Base-by-base conservation (phyloP, 2,113 vertebrate genomes). In the Urocolius indicus region DNA sequence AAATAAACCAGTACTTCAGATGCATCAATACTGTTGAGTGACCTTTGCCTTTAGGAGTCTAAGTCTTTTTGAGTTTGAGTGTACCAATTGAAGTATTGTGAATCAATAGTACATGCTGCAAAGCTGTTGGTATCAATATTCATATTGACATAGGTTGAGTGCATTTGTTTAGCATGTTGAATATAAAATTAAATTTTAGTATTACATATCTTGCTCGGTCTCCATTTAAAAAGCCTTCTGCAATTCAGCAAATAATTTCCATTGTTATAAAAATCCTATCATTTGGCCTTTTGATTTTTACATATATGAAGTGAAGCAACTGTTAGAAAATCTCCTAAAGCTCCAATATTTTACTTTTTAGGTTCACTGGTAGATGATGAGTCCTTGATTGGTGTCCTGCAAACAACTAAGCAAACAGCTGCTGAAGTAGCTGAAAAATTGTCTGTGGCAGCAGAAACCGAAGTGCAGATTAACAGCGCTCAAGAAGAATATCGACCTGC, bases 301-400 rank as follows among this genome's bases (percentile, higher is more conserved):
- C 32, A 54, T 62, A 20, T 30, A 29, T 38, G 16, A 77, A 73
- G 13, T 38, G 46, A 66, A 82, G 62, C 85, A 75, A 10, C 7
- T 23, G 4, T 57, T 78, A 61, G 9, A 19, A 48, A 75, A 51
- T 75, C 4, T 18, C 23, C 58, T 76, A 89, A 90, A 20, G 3
- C 48, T 65, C 34, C 38, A 43, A 26, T 73, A 32, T 92, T 86
- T 93, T 29, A 20, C 18, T 61, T 84, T 93, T 93, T 77, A 98
- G 98, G 98, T 69, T 98, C 98, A 59, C 85, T 98, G 43, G 98
- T 98, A n/a, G 98, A 98, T 32, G 98, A 98, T 15, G 98, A 98
- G 52, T 98, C 98, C 43, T 95, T 98, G 89, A 98, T 98, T 23
- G 97, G 97, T 43, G 98, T 98, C 73, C 98, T 98, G 59, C 97